Conservation (phyloP, 1,140 invertebrate species). For the Branchinecta lynchi region DNA sequence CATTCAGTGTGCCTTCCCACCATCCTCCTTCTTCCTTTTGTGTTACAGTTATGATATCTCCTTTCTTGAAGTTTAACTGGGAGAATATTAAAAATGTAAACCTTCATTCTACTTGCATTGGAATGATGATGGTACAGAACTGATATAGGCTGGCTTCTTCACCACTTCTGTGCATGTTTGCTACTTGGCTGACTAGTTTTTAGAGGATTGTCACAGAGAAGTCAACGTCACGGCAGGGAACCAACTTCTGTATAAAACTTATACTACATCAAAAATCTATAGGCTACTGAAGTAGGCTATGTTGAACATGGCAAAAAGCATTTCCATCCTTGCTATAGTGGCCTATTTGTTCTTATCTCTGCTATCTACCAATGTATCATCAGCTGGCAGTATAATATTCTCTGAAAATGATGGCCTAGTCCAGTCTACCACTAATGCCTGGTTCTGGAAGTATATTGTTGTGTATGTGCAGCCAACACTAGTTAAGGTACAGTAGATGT, state of each 20-base stretch:
- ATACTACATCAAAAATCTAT: no score
- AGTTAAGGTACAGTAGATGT: no score
- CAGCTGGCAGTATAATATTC: no score
- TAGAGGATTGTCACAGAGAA: no score
- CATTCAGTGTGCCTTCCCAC: conserved; percentile 91
- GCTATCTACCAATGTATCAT: no score
- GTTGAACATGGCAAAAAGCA: background rate
- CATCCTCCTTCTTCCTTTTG: conserved; percentile 82
- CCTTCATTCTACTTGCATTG: conserved; percentile 15
- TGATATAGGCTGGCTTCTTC: conserved; percentile 11
- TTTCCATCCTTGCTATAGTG: conserved; percentile 9
- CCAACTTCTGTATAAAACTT: no score
- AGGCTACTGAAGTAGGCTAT: no score
- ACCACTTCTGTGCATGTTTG: background rate
- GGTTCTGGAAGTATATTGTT: no score
- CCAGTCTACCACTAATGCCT: no score
- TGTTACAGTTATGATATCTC: conserved; percentile 89
- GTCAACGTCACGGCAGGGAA: no score
- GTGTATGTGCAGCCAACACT: no score
- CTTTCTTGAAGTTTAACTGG: conserved; percentile 84
- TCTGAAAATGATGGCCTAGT: no score
- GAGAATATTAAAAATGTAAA: conserved; percentile 28
- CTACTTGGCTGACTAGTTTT: background rate
- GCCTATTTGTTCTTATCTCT: background rate
- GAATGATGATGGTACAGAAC: conserved; percentile 17